Base-by-base conservation (phyloP, 2,888 invertebrate species). In the Ornithoptera alexandrae region DNA sequence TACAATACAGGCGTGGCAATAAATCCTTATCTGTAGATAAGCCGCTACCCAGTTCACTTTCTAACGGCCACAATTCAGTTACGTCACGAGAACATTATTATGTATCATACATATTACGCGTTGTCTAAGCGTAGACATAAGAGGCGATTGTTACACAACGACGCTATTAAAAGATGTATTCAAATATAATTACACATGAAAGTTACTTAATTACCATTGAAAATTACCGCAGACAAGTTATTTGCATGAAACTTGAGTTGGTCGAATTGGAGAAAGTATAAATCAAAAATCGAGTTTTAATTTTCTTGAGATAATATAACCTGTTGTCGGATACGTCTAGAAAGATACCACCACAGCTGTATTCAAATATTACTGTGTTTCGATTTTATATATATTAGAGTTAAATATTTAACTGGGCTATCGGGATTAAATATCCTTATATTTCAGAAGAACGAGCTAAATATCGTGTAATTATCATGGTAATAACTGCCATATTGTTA, bases 1-100 rank as follows among this genome's bases (percentile, higher is more conserved):
- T 75, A 80, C 79, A 79, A 78, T 79, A 76, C 75, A 73, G 72
- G 69, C 70, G 74, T 30, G 68, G 71, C 72, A 78, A 81, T 84
- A 83, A 85, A 81, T 81, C 76, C 77, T 84, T 85, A 86, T 85
- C 84, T 78, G 42, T 68, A 79, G 84, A 84, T 85, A 83, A 83
- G 80, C 79, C 74, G 75, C 62, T 62, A 72, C 70, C 78, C 77
- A 79, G 78, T 79, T 76, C 74, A 73, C 73, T 72, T 74, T 72
- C 74, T 72, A 69, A 74, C 70, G 72, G 72, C 68, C 57, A 72
- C 73, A 70, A 67, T 56, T 63, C 50, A 22, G 50, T 70, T 67
- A 63, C 67, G 67, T 64, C 67, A 70, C 60, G 22, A 63, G 4
- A 56, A 58, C 58, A 59, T 66, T 67, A 64, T 69, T 69, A 69